phyloP scores from a whole-genome alignment of 2,113 vertebrate species.

The Albula goreensis region DNA sequence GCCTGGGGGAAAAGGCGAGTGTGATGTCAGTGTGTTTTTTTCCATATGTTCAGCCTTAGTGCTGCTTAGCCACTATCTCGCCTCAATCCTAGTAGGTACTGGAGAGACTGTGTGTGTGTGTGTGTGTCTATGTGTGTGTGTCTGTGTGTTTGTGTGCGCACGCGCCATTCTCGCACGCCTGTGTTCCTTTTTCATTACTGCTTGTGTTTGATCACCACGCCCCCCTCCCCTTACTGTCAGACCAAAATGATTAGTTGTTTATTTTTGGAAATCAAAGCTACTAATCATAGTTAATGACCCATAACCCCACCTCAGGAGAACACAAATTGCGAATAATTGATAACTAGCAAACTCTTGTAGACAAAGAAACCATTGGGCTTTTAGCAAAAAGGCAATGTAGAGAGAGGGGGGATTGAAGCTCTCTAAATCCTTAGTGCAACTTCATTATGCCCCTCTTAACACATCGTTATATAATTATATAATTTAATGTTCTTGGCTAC shows the following conservation, averaged over 20 bases:
- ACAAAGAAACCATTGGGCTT: background rate
- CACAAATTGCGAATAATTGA: slow-evolving; percentile 1
- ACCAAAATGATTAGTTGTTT: slow-evolving; percentile 3
- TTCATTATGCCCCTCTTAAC: background rate
- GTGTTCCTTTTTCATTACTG: background rate
- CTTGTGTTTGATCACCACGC: background rate
- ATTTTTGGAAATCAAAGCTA: background rate
- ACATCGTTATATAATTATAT: background rate
- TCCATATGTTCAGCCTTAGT: slow-evolving; percentile 11
- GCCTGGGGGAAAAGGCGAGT: slow-evolving; percentile 11
- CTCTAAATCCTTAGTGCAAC: too few species aligned
- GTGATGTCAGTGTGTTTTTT: slow-evolving; percentile 5
- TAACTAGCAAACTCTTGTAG: background rate
- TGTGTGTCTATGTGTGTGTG: slow-evolving; percentile 3
- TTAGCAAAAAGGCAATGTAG: too few species aligned
- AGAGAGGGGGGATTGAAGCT: background rate
- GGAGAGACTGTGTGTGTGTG: background rate
- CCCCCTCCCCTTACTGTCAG: background rate
- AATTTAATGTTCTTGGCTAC: background rate
- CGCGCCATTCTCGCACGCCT: background rate
- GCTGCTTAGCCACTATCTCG: slow-evolving; percentile 20
- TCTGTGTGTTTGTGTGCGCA: background rate
- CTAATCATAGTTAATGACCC: slow-evolving; percentile 4
- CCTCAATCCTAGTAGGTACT: background rate
- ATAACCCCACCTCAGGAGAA: background rate